Evolutionary conservation across 1,140 invertebrate genomes (phyloP).

Genomic region (Drosophila pandora): DNA sequence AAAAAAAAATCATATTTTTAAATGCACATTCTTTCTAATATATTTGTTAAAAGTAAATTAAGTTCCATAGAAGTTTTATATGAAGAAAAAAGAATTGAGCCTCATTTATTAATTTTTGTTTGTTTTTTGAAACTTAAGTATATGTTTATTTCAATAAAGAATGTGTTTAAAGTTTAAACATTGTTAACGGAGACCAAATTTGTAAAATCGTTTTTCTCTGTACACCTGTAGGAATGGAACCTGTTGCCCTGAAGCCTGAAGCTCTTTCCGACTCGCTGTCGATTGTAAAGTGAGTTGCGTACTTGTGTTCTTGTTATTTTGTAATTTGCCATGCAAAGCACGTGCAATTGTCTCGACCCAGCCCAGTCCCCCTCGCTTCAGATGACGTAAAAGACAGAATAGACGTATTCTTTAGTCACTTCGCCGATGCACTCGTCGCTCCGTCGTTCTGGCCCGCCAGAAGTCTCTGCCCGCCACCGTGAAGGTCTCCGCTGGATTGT

Average conservation of each 20-base stretch:
- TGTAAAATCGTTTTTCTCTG: background rate
- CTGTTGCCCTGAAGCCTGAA: constrained; percentile 36
- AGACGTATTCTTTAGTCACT: background rate
- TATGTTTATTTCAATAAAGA: no score
- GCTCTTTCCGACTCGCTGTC: constrained; percentile 18
- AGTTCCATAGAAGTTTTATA: no score
- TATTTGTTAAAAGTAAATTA: no score
- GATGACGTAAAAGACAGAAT: constrained; percentile 38
- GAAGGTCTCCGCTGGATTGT: constrained; percentile 63
- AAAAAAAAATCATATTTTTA: no score
- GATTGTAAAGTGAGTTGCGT: constrained; percentile 51
- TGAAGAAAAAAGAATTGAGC: no score
- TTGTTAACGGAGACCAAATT: background rate
- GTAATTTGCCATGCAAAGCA: constrained; percentile 71
- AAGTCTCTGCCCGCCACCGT: constrained; percentile 52
- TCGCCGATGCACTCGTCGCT: background rate
- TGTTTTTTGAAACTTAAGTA: no score
- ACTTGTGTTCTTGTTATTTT: constrained; percentile 47
- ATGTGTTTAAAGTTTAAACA: no score
- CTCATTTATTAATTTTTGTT: no score
- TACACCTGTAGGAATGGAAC: constrained; percentile 17
- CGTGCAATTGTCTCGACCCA: constrained; percentile 44
- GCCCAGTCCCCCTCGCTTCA: background rate
- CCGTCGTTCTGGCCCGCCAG: constrained; percentile 34
- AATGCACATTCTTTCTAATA: no score